These are phyloP conservation scores for Drosophila watanabei DNA, from an alignment of 1,140 invertebrate genomes.

Conservation along the genomic window DNA sequence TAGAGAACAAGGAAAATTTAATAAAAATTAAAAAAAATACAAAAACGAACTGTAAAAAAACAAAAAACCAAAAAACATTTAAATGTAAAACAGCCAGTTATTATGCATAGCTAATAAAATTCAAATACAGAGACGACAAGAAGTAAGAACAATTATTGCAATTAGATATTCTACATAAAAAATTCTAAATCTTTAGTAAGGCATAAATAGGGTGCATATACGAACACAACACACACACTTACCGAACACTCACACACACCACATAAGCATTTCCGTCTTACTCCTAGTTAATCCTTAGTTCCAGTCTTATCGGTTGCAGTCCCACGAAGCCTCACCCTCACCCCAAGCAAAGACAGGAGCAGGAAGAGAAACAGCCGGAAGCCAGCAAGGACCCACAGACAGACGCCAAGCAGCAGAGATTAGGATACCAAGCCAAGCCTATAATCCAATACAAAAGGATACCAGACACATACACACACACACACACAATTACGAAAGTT, in stretches of 20 bases:
- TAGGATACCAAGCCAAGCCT: conserved; percentile 50
- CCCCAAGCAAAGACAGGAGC: conserved; percentile 15
- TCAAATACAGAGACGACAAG: conserved; percentile 47
- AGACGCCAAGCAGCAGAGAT: conserved; percentile 41
- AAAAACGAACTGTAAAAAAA: conserved; percentile 66
- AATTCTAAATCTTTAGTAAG: conserved; percentile 70
- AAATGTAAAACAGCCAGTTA: conserved; percentile 79
- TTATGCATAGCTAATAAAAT: conserved; percentile 72
- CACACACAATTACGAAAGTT: conserved; percentile 75
- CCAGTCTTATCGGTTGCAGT: conserved; percentile 30
- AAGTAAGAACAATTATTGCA: conserved; percentile 60
- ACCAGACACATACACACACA: conserved; percentile 17
- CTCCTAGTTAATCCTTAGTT: conserved; percentile 9
- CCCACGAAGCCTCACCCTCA: conserved; percentile 2
- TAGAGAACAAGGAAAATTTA: conserved; percentile 40
- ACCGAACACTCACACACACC: conserved; percentile 2
- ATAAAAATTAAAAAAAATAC: conserved; percentile 34
- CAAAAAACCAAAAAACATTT: conserved; percentile 55
- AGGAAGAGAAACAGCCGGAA: conserved; percentile 8
- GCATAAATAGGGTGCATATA: conserved; percentile 58
- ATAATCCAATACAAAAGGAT: conserved; percentile 20
- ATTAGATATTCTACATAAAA: conserved; percentile 82
- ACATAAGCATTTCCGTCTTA: conserved; percentile 14
- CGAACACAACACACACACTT: conserved; percentile 14
- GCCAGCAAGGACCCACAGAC: conserved; percentile 22